Evolutionary conservation across 2,113 vertebrate species (phyloP), one percentile per base, ranked within the genome.

Genomic region (Phaethon lepturus): DNA sequence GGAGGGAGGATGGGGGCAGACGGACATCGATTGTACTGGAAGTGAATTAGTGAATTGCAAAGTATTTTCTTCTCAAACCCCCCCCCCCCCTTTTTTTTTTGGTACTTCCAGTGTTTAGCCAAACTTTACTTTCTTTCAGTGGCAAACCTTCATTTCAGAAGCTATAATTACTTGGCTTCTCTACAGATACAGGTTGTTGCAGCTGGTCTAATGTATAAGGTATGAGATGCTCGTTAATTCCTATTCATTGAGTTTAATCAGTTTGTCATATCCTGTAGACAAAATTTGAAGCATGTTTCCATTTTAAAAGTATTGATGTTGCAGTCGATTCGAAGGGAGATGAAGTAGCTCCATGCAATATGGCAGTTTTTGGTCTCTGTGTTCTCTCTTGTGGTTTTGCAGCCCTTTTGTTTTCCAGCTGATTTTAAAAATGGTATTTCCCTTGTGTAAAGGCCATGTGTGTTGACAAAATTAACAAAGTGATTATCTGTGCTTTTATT

Each of bases 361-460:
- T 72, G 40, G 67, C 28, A 11, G 29, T 6, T 80, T 84, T 62
- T 44, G 47, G 66, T 73, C 53, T 62, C 62, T 56, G 3, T 84
- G 52, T 78, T 90, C 63, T 42, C 11, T 87, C 71, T 83, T 67
- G 23, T 55, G 76, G 29, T 72, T 92, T 81, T 83, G 66, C 50
- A 85, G 59, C 24, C 67, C 93, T 96, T 96, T 95, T 90, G 88
- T 93, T 94, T 97, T 94, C 49, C 47, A 93, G 33, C 53, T 85
- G 80, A 77, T 95, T 95, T 90, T 8, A 89, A 93, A 93, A 95
- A 92, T 49, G 29, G 42, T 66, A 47, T 89, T 94, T 95, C 66
- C 74, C 95, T 95, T 96, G 84, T 94, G 73, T 91, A 69, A 76
- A 62, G 66, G 38, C 66, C 29, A 22, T 22, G 29, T 28, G n/a